phyloP scores from a whole-genome alignment of 1,140 invertebrate species.

The Cepaea nemoralis region DNA sequence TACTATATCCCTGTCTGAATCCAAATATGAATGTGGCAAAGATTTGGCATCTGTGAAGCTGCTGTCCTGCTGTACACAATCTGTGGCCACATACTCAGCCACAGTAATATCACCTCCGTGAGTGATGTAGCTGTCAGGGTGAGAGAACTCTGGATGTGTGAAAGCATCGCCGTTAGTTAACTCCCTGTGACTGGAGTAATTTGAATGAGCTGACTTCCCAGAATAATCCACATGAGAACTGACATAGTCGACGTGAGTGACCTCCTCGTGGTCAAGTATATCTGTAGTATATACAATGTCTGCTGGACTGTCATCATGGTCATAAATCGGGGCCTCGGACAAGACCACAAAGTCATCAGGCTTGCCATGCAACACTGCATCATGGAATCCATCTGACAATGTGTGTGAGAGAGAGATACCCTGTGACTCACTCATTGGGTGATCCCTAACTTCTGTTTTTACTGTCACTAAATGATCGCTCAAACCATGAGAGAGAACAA shows the following conservation, averaged over 20 bases:
- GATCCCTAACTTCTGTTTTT: slow-evolving; percentile 43
- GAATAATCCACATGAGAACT: slow-evolving; percentile 30
- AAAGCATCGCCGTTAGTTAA: slow-evolving; percentile 28
- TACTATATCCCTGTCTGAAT: not conserved
- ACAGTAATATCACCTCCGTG: slow-evolving; percentile 8
- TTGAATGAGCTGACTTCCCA: not conserved
- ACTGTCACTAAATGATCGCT: slow-evolving; percentile 58
- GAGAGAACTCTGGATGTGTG: not conserved
- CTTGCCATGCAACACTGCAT: slow-evolving; percentile 7
- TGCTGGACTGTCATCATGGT: not conserved
- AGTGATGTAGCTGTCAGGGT: not conserved
- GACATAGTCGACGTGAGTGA: slow-evolving; percentile 26
- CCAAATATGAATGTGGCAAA: slow-evolving; percentile 25
- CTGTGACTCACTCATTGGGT: not conserved
- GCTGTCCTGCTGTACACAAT: not conserved
- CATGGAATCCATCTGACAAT: slow-evolving; percentile 20
- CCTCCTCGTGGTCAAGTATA: slow-evolving; percentile 37
- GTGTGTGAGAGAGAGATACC: slow-evolving; percentile 24
- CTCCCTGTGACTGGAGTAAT: slow-evolving; percentile 48
- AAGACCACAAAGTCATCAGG: slow-evolving; percentile 30
- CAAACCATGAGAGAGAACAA: slow-evolving; percentile 51
- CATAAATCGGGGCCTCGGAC: slow-evolving; percentile 23
- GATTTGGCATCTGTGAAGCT: slow-evolving; percentile 12
- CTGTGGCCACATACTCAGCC: slow-evolving; percentile 6
- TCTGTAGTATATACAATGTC: slow-evolving; percentile 31